A percentile compares a stretch with the other conserved stretches of the same genome.
Evolutionary conservation across 1,140 invertebrate species (phyloP).

Genomic region (Drosophila parvula): DNA sequence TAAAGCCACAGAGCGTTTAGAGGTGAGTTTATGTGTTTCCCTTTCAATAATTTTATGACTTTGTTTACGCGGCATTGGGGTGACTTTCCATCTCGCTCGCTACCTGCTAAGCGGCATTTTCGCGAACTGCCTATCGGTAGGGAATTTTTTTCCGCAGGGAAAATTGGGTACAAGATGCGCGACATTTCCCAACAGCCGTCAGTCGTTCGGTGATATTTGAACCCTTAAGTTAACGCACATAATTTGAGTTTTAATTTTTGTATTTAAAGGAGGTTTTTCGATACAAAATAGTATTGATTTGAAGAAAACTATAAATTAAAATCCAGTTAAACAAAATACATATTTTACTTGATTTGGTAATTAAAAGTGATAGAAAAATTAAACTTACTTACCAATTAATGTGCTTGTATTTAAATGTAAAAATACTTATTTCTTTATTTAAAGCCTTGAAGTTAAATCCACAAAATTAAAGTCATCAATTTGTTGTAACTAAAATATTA

Average conservation of each 20-base stretch:
- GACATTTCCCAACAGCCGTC: neutral
- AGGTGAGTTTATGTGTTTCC: constrained; percentile 86
- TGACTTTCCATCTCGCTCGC: neutral
- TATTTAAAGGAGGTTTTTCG: neutral
- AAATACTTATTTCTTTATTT: neutral
- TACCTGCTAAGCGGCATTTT: constrained; percentile 47
- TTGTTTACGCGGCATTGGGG: constrained; percentile 26
- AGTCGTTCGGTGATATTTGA: constrained; percentile 9
- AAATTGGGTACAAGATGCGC: neutral
- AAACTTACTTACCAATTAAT: neutral
- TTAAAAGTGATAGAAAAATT: too few relatives aligned
- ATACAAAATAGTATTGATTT: neutral
- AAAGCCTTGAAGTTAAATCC: too few relatives aligned
- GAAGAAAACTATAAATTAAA: neutral
- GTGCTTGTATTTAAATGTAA: neutral
- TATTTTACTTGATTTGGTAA: too few relatives aligned
- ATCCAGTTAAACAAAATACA: neutral
- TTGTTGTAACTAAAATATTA: too few relatives aligned
- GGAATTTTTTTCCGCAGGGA: neutral
- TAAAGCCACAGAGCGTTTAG: constrained; percentile 91
- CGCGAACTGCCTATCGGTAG: constrained; percentile 22
- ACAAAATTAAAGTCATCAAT: too few relatives aligned
- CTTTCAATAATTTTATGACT: constrained; percentile 29
- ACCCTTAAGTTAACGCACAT: neutral
- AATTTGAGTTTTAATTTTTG: neutral